These are phyloP conservation scores for Euplexia lucipara DNA, from an alignment of 2,888 invertebrate genomes.

Conservation along the genomic window DNA sequence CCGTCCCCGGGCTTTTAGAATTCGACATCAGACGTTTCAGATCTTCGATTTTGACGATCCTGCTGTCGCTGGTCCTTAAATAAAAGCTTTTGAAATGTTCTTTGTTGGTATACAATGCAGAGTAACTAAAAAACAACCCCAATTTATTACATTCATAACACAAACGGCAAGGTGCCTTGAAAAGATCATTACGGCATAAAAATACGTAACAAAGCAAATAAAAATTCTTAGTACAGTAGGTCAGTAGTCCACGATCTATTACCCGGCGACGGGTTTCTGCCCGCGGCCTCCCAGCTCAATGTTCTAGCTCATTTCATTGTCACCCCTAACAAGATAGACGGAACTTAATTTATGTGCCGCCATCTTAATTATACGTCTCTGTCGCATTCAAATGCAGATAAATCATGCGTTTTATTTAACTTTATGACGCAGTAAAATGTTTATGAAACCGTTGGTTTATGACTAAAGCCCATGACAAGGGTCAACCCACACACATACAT, in stretches of 20 bases:
- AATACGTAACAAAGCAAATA: conserved; percentile 25
- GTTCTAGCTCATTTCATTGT: conserved; percentile 71
- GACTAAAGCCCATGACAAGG: not conserved
- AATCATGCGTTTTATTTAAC: conserved; percentile 33
- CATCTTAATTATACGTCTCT: conserved; percentile 53
- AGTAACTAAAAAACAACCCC: too few species aligned
- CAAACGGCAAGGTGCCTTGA: not conserved
- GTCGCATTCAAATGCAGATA: conserved; percentile 42
- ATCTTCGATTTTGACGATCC: too few species aligned
- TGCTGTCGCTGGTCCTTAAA: too few species aligned
- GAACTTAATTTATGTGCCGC: conserved; percentile 65
- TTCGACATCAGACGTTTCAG: too few species aligned
- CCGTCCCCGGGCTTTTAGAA: too few species aligned
- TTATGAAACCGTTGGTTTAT: conserved; percentile 27
- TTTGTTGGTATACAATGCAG: too few species aligned
- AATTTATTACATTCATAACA: too few species aligned
- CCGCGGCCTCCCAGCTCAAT: conserved; percentile 64
- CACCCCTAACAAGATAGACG: conserved; percentile 50
- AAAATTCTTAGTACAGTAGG: conserved; percentile 20
- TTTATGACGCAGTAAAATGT: conserved; percentile 20
- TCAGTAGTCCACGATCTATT: conserved; percentile 63
- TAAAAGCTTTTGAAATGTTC: too few species aligned
- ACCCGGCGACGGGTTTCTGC: conserved; percentile 65
- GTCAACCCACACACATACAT: conserved; percentile 1
- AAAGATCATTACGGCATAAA: conserved; percentile 3